These are phyloP conservation scores for Lymantria dispar DNA, from an alignment of 2,888 invertebrate genomes.

Conservation along the genomic window DNA sequence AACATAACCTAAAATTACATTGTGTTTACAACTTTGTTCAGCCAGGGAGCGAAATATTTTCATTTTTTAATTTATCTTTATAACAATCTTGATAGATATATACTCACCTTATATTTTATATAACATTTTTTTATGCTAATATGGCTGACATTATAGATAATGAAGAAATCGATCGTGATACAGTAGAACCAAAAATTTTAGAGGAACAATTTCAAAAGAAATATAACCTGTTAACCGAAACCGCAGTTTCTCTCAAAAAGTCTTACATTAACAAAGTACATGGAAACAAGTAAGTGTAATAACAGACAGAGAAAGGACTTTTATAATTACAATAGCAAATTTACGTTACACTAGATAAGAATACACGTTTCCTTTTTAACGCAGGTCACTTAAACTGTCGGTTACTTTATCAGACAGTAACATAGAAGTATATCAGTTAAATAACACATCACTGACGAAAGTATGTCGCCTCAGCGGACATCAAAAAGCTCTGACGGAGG, in stretches of 20 bases:
- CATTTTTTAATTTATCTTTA: too few species aligned
- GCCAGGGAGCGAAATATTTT: too few species aligned
- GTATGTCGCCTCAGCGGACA: slow-evolving; percentile 72
- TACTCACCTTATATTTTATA: neutral
- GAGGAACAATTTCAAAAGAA: slow-evolving; percentile 57
- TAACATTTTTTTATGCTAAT: neutral
- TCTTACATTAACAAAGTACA: slow-evolving; percentile 84
- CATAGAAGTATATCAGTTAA: slow-evolving; percentile 67
- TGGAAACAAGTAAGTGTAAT: slow-evolving; percentile 76
- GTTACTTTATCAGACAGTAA: slow-evolving; percentile 57
- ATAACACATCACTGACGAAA: slow-evolving; percentile 46
- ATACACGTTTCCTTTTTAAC: neutral
- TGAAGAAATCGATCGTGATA: slow-evolving; percentile 64
- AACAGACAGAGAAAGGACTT: neutral
- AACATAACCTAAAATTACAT: slow-evolving; percentile 14
- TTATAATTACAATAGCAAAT: neutral
- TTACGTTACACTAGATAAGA: neutral
- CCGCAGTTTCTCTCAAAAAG: slow-evolving; percentile 74
- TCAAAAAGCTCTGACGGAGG: slow-evolving; percentile 73
- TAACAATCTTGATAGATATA: too few species aligned
- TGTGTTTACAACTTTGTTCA: slow-evolving; percentile 16
- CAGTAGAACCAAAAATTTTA: slow-evolving; percentile 47
- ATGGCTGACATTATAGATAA: slow-evolving; percentile 70
- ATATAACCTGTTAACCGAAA: slow-evolving; percentile 69
- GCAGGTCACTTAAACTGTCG: slow-evolving; percentile 61